A percentile compares a stretch with the other conserved stretches of the same genome.
phyloP scores from a whole-genome alignment of 1,140 invertebrate genomes.

The Drosophila erecta region DNA sequence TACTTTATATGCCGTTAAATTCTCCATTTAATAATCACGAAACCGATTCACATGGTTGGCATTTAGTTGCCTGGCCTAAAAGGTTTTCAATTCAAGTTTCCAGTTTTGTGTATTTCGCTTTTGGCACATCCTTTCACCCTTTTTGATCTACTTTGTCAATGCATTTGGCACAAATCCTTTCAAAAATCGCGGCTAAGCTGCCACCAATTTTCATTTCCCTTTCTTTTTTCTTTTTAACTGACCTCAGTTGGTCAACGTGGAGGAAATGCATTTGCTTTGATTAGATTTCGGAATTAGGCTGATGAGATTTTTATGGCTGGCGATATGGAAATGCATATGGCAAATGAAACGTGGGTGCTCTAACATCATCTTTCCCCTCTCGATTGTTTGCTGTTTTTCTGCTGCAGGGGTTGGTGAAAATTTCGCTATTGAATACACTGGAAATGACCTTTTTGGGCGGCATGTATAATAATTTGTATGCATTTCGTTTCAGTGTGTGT shows the following conservation, averaged over 20 bases:
- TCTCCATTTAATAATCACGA: slow-evolving; percentile 45
- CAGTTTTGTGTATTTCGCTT: slow-evolving; percentile 1
- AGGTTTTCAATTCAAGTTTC: neutral
- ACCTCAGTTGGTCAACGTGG: slow-evolving; percentile 43
- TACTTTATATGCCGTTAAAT: slow-evolving; percentile 52
- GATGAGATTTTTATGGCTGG: slow-evolving; percentile 52
- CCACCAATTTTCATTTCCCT: slow-evolving; percentile 26
- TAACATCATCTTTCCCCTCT: neutral
- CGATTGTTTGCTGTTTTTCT: slow-evolving; percentile 22
- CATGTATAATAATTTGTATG: slow-evolving; percentile 47
- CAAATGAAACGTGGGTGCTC: slow-evolving; percentile 38
- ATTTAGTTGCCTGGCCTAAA: slow-evolving; percentile 14
- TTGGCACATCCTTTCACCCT: slow-evolving; percentile 35
- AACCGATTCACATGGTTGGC: slow-evolving; percentile 13
- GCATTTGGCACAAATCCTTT: slow-evolving; percentile 56
- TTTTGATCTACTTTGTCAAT: slow-evolving; percentile 45
- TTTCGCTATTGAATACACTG: slow-evolving; percentile 46
- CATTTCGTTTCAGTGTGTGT: slow-evolving; percentile 10
- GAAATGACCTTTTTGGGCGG: slow-evolving; percentile 64
- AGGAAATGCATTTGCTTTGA: slow-evolving; percentile 67
- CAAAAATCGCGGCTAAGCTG: slow-evolving; percentile 44
- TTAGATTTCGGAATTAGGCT: slow-evolving; percentile 71
- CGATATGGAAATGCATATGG: slow-evolving; percentile 37
- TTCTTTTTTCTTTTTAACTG: slow-evolving; percentile 21
- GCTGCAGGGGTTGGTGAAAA: slow-evolving; percentile 38